Base-by-base conservation (phyloP, 1,140 invertebrate genomes). In the Drosophila nigromelanica region DNA sequence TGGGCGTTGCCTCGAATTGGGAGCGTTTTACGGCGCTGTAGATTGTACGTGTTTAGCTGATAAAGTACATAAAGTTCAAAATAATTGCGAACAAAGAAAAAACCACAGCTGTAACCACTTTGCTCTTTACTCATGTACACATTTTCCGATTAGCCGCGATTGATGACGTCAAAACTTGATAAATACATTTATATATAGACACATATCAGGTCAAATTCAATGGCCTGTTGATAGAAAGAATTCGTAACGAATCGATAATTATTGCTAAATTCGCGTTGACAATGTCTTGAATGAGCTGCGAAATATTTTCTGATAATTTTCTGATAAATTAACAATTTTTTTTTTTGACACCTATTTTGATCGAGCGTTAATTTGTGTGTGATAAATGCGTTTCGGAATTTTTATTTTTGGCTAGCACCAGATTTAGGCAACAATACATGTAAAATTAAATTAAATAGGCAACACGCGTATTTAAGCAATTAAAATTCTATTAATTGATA, bases 321-420 rank as follows among this genome's bases (percentile, higher is more conserved):
- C 55, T 37, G 56, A 33, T 67, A 73, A 79, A 78, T 80, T 72
- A 72, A 66, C 63, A 64, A 62, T 35, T 56, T 56, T 27, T 37
- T 50, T 62, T 67, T 74, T 67, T 71, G 78, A 74, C 81, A 81
- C 73, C 75, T 86, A 86, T 81, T 87, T 87, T 78, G 78, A 87
- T 73, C 63, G 74, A 75, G 58, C 60, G 76, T 35, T 78, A 80
- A 80, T 80, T 78, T 60, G 51, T 72, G 59, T 76, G 68, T 51
- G 70, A 73, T 69, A 69, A 72, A 59, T 72, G 52, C 24, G 14
- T 45, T 43, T 39, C 43, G 82, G 82, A 78, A 67, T 78, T 81
- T 52, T 14, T 10, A 1, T 8, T 83, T 61, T 12, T 11, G 52
- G 7, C 24, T 43, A 27, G 14, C 10, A 11, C n/a, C 11, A 40